Evolutionary conservation across 1,140 invertebrate genomes (phyloP), one percentile per base, ranked within the genome.

Genomic region (Cyclina sinensis): DNA sequence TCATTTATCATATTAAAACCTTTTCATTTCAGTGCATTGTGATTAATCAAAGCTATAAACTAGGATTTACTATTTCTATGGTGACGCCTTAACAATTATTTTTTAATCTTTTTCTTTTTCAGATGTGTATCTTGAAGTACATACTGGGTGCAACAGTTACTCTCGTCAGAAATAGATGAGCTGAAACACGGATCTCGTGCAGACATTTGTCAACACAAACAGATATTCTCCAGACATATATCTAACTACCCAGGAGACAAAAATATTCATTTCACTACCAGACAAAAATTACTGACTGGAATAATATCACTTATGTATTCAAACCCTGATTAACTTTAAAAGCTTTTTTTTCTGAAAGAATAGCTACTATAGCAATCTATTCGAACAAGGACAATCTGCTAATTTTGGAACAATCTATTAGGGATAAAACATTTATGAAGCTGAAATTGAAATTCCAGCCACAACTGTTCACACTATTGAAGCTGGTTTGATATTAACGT

Each of bases 181-280:
- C 16, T 18, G 32, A 16, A 37, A 39, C 35, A 78, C 74, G 74
- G 74, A 78, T 51, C 48, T 78, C 27, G 32, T 21, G 24, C 48
- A 78, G 74, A 78, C 74, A 70, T 70, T 32, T 70, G 65, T 70
- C 65, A 70, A 70, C 65, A 70, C 24, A 14, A 62, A 35, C 65
- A 16, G 21, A 2, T 37, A 35, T 70, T 37, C 35, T 14, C 12
- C 14, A 1, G 9, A 70, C 32, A 70, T 70, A 37, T 39, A 70
- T 70, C 65, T 70, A 70, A n/a, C 46, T 78, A 78, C 74, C 74
- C 74, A 54, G 54, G 74, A 78, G 74, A 78, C 74, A 78, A 78
- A 78, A 78, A 54, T 78, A 78, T 78, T 78, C 39, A 78, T 78
- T 48, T 57, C 24, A 27, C 74, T 35, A 51, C 43, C 27, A 78